phyloP scores from a whole-genome alignment of 2,113 vertebrate genomes.

The Elgaria multicarinata region DNA sequence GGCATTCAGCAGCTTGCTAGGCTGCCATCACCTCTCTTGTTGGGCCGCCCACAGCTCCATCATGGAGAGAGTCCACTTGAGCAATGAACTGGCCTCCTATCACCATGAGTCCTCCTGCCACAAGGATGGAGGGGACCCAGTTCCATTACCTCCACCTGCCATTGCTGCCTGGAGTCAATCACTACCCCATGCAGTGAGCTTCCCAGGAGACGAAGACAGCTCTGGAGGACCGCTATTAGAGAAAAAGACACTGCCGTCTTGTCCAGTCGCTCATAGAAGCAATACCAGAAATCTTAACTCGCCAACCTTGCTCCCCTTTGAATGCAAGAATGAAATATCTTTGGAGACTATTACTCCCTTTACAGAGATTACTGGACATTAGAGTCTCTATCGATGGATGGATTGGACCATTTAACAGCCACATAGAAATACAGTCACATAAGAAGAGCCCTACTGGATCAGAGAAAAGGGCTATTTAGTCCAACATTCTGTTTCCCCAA shows the following conservation, averaged over 20 bases:
- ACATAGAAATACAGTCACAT: neutral
- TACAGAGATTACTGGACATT: conserved; percentile 28
- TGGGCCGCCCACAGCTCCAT: conserved; percentile 55
- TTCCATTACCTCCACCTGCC: neutral
- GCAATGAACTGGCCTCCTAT: conserved; percentile 81
- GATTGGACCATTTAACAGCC: neutral
- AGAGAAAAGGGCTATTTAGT: neutral
- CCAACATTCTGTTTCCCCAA: too few species aligned
- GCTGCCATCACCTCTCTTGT: conserved; percentile 72
- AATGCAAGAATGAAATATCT: conserved; percentile 76
- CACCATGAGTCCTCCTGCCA: conserved; percentile 80
- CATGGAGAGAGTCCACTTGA: conserved; percentile 80
- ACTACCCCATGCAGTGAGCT: conserved; percentile 3
- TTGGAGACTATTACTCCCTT: conserved; percentile 72
- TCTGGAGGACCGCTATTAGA: conserved; percentile 49
- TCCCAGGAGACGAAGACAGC: conserved; percentile 46
- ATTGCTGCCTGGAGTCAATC: conserved; percentile 59
- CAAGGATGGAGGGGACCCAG: conserved; percentile 62
- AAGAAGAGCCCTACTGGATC: neutral
- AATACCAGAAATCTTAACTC: conserved; percentile 59
- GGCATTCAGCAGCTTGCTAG: conserved; percentile 82
- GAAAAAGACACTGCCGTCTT: conserved; percentile 65
- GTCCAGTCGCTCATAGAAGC: conserved; percentile 33
- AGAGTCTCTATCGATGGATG: conserved; percentile 43
- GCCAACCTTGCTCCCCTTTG: conserved; percentile 66